phyloP scores from a whole-genome alignment of 2,888 invertebrate genomes.

The Euplexia lucipara region DNA sequence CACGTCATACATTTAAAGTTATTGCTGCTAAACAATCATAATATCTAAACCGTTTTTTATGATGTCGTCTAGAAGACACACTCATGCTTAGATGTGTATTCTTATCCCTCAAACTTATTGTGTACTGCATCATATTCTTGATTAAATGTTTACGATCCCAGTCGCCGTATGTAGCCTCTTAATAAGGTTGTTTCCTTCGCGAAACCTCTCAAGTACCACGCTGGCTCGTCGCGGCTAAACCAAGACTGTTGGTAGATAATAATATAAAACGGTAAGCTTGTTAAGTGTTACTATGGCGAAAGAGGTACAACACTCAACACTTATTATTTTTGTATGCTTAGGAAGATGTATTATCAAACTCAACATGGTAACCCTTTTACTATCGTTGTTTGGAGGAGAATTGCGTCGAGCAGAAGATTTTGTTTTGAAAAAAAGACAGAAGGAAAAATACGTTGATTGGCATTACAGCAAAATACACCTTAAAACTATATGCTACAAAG shows the following conservation, averaged over 20 bases:
- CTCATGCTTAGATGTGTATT: slow-evolving; percentile 14
- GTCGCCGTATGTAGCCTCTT: slow-evolving; percentile 55
- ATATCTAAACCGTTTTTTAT: slow-evolving; percentile 32
- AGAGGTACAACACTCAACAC: slow-evolving; percentile 40
- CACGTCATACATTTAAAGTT: slow-evolving; percentile 11
- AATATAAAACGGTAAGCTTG: slow-evolving; percentile 66
- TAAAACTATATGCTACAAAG: no score
- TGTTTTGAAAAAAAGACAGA: no score
- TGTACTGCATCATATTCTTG: slow-evolving; percentile 54
- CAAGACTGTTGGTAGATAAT: slow-evolving; percentile 61
- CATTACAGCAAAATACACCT: no score
- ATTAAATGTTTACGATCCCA: slow-evolving; percentile 65
- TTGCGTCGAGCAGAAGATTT: not conserved
- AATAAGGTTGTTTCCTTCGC: slow-evolving; percentile 63
- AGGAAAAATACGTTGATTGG: no score
- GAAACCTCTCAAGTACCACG: slow-evolving; percentile 64
- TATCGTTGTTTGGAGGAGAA: slow-evolving; percentile 1
- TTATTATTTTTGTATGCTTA: slow-evolving; percentile 42
- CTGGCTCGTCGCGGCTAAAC: slow-evolving; percentile 47
- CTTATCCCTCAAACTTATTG: slow-evolving; percentile 35
- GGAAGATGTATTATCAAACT: slow-evolving; percentile 1
- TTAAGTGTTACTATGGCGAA: slow-evolving; percentile 56
- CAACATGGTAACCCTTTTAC: slow-evolving; percentile 7
- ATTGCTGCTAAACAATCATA: slow-evolving; percentile 5
- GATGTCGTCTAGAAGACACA: slow-evolving; percentile 35